Evolutionary conservation across 1,140 invertebrate genomes (phyloP).

Genomic region (Euura saliciscinereae): DNA sequence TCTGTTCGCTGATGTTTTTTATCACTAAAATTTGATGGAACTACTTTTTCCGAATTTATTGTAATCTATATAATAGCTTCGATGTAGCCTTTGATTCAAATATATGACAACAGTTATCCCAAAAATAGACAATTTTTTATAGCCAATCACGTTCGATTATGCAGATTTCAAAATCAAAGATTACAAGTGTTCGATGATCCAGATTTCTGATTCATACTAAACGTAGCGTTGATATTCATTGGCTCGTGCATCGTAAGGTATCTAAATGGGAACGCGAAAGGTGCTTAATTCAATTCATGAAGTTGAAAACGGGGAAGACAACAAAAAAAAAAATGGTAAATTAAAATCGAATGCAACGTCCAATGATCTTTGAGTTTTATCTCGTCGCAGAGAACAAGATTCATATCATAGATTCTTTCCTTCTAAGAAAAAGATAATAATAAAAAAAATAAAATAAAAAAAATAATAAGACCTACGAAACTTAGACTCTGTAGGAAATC

Average conservation of each 20-base stretch:
- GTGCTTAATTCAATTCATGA: no score
- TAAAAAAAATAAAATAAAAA: no score
- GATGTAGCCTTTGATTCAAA: no score
- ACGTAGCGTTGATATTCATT: not conserved
- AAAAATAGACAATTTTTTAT: no score
- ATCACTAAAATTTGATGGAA: no score
- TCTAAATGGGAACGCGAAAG: not conserved
- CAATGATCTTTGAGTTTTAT: not conserved
- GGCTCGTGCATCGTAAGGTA: not conserved
- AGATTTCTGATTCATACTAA: slow-evolving; percentile 1
- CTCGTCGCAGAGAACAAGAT: not conserved
- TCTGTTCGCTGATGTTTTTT: no score
- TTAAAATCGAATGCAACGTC: not conserved
- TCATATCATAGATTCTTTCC: not conserved
- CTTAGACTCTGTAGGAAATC: not conserved
- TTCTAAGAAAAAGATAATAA: not conserved
- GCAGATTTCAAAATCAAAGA: no score
- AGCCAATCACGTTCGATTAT: no score
- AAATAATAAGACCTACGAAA: not conserved
- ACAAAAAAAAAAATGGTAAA: not conserved
- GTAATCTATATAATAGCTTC: no score
- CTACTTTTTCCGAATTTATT: no score
- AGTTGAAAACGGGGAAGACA: no score
- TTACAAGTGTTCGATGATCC: not conserved
- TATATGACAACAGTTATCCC: no score